These are phyloP conservation scores for Axea sp. DNA, from an alignment of 2,888 invertebrate genomes.

Conservation along the genomic window DNA sequence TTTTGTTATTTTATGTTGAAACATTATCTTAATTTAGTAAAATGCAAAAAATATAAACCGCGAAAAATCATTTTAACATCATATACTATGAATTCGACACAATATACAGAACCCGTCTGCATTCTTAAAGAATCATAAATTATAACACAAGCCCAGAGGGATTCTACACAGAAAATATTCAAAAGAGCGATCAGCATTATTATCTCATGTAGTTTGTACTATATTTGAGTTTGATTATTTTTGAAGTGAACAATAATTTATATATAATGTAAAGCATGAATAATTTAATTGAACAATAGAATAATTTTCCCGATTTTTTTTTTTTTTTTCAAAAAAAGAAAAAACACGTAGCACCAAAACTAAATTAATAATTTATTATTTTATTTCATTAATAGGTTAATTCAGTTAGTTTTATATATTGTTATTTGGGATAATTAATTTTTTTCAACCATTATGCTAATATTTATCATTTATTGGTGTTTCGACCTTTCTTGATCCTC, in stretches of 20 bases:
- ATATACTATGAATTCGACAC: conserved; percentile 72
- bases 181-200: conserved; percentile 53
- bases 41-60: no score
- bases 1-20: no score
- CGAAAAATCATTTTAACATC: conserved; percentile 66
- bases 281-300: conserved; percentile 25
- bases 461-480: no score
- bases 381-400: no score
- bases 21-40: no score
- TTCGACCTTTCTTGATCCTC: no score
- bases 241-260: conserved; percentile 54
- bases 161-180: conserved; percentile 60
- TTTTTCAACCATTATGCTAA: no score
- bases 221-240: conserved; percentile 63
- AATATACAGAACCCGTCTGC: conserved; percentile 73
- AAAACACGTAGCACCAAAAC: no score
- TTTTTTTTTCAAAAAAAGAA: no score
- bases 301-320: neutral
- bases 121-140: conserved; percentile 78
- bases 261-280: conserved; percentile 17
- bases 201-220: conserved; percentile 53
- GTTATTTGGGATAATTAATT: no score
- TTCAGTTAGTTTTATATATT: no score
- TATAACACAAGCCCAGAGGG: conserved; percentile 73
- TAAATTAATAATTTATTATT: no score